Evolutionary conservation across 2,797 vertebrate species (phyloP), one percentile per base, ranked within the genome.

Genomic region (Coendou prehensilis): DNA sequence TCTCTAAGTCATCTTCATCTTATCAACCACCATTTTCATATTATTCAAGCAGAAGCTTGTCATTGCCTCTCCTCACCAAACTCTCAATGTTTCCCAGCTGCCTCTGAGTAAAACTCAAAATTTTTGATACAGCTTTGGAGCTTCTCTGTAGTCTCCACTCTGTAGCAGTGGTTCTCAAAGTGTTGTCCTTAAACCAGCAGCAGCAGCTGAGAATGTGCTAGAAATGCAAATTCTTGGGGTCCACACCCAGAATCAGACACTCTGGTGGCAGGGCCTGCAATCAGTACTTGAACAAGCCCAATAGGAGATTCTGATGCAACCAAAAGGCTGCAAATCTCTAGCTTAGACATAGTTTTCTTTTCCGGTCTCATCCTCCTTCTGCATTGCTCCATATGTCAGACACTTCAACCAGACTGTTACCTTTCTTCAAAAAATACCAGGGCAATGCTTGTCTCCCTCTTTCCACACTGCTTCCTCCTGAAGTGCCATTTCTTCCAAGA

Each of bases 1-100:
- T 59, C 30, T 61, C 28, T 81, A 79, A 80, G 33, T 90, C 22
- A 69, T 50, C 69, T 95, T 63, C 61, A 28, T 85, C 71, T 57
- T 84, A 45, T 81, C 28, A 30, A 57, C 26, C 11, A 59, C n/a
- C 28, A 93, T 59, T 56, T 88, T 94, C 80, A 69, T 92, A 80
- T 78, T 64, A 57, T 2, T 13, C 22, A 69, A 71, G 28, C 61
- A 89, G n/a, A 28, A 73, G 75, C 47, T 64, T 69, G 33, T 76
- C 28, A 47, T 6, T 89, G 61, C 3, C 90, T 30, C 61, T 96
- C 50, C 20, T 87, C 13, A n/a, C 22, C 89, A 90, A 90, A 30
- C 18, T 90, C 69, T 79, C 50, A 87, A 75, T 47, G 73, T 50
- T 81, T 81, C 59, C 83, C 50, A 52, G 9, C 41, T 91, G 50